Evolutionary conservation across 2,797 vertebrate species (phyloP).

Genomic region (Balearica regulorum): DNA sequence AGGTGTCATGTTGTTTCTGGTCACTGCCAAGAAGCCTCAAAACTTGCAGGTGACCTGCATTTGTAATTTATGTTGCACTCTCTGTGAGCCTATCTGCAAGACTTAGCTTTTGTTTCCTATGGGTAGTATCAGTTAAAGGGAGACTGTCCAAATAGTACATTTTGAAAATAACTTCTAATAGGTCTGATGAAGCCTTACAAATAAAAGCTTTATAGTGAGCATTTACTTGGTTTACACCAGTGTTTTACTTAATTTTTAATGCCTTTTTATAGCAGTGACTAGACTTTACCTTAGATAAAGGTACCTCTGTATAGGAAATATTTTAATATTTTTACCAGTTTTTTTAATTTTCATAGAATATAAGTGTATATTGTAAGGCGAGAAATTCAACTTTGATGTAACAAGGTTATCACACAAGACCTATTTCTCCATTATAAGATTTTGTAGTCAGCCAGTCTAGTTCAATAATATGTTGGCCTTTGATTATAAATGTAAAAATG

Average conservation of each 20-base stretch:
- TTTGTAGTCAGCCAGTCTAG: slow-evolving; percentile 13
- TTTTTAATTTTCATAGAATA: slow-evolving; percentile 57
- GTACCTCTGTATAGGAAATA: slow-evolving; percentile 58
- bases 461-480: slow-evolving; percentile 23
- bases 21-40: neutral
- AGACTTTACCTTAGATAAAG: slow-evolving; percentile 29
- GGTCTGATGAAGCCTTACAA: slow-evolving; percentile 43
- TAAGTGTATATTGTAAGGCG: slow-evolving; percentile 30
- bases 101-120: neutral
- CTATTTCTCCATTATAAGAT: neutral
- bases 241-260: slow-evolving; percentile 61
- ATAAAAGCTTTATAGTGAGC: neutral
- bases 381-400: neutral
- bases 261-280: slow-evolving; percentile 54
- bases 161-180: slow-evolving; percentile 9
- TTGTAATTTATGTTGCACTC: neutral
- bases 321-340: slow-evolving; percentile 63
- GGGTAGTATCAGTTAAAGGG: neutral
- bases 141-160: neutral
- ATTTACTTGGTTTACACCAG: slow-evolving; percentile 36
- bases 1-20: neutral
- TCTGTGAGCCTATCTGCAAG: neutral
- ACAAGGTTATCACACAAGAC: neutral
- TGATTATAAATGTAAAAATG: neutral
- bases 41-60: neutral